Evolutionary conservation across 2,113 vertebrate species (phyloP).

Genomic region (Heterocephalus glaber): DNA sequence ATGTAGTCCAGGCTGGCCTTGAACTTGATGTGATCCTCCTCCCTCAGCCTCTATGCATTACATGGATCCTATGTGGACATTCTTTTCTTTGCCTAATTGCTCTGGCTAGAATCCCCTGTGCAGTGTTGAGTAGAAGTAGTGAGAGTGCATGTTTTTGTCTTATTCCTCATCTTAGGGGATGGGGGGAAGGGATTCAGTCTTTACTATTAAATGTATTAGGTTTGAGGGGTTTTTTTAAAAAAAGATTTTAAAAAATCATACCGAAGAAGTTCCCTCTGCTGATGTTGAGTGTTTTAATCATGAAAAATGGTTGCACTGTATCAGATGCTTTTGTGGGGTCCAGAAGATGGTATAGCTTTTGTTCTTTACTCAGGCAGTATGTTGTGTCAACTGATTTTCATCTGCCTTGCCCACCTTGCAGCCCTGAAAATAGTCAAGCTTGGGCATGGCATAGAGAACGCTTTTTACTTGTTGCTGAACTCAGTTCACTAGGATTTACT

Average conservation of each 20-base stretch:
- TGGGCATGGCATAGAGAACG: background rate
- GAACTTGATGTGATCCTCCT: background rate
- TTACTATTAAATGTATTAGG: background rate
- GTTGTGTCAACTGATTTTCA: background rate
- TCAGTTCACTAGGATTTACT: background rate
- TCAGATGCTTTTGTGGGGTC: background rate
- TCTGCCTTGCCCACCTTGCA: background rate
- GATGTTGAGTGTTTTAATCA: background rate
- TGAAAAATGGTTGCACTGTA: background rate
- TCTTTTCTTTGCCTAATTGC: background rate
- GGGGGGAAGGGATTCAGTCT: background rate
- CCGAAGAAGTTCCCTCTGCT: background rate
- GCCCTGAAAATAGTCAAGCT: background rate
- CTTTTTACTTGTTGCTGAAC: background rate
- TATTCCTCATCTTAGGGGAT: background rate
- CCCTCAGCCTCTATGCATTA: background rate
- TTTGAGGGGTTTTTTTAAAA: background rate
- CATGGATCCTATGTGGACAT: too few relatives aligned
- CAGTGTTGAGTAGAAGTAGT: background rate
- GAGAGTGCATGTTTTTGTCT: background rate
- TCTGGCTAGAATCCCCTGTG: background rate
- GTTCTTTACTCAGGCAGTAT: background rate
- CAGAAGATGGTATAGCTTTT: background rate
- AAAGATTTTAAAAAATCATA: background rate
- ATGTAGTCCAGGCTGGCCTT: background rate